Conservation (phyloP, 2,797 vertebrate genomes). For the Cryptoprocta ferox region DNA sequence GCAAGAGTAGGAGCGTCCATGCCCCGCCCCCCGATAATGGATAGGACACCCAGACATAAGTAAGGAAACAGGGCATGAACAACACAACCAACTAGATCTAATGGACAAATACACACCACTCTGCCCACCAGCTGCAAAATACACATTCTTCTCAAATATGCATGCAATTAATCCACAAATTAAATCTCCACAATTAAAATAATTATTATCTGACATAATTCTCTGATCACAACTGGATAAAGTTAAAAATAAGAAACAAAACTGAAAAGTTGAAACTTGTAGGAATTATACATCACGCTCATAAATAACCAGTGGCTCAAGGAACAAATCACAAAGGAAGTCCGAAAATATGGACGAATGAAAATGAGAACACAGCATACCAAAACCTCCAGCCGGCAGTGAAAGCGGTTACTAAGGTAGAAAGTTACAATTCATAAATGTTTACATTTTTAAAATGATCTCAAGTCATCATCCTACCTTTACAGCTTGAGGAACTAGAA, state of each 20-base stretch:
- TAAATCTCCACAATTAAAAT: neutral
- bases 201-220: neutral
- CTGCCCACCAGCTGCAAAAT: neutral
- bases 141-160: neutral
- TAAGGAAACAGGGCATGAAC: neutral
- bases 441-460: neutral
- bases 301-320: neutral
- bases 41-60: neutral
- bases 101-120: neutral
- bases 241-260: neutral
- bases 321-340: neutral
- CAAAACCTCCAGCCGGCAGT: neutral
- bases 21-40: neutral
- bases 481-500: neutral
- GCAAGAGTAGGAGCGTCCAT: neutral
- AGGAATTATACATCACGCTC: neutral
- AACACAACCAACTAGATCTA: neutral
- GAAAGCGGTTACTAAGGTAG: neutral
- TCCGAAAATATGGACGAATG: neutral
- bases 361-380: neutral
- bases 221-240: neutral
- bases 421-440: neutral
- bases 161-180: neutral
- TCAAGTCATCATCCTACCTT: neutral
- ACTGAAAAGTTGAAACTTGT: neutral